Evolutionary conservation across 2,113 vertebrate species (phyloP).

Genomic region (Ailuropoda melanoleuca): DNA sequence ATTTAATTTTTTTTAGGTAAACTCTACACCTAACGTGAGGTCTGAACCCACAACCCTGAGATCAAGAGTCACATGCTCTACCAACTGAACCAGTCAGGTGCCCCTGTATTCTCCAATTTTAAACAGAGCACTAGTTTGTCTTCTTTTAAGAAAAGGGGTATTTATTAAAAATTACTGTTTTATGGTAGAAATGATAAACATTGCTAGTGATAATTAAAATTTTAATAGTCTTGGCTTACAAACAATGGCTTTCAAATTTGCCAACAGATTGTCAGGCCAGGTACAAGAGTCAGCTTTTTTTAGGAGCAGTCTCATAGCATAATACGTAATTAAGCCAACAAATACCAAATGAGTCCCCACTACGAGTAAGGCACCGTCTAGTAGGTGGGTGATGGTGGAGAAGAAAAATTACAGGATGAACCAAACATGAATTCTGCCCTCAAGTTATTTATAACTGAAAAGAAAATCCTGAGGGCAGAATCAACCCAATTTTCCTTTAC

Average conservation of each 20-base stretch:
- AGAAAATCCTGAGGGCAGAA: not conserved
- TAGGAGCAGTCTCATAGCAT: not conserved
- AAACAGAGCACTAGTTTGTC: not conserved
- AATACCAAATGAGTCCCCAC: not conserved
- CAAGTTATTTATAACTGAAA: not conserved
- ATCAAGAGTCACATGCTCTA: not conserved
- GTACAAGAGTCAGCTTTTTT: not conserved
- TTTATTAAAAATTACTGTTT: conserved; percentile 28
- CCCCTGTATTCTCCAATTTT: not conserved
- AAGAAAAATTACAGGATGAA: conserved; percentile 16
- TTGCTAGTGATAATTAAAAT: not conserved
- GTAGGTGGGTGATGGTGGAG: not conserved
- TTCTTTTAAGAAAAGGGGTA: not conserved
- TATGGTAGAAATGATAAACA: not conserved
- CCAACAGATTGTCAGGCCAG: not conserved
- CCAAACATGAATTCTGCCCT: not conserved
- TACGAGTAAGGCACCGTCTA: not conserved
- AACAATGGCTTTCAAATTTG: conserved; percentile 18
- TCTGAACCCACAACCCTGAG: not conserved
- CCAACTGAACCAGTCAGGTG: not conserved
- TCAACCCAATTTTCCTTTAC: not conserved
- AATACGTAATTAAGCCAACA: conserved; percentile 13
- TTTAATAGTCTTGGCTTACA: not conserved
- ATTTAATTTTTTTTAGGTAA: not conserved
- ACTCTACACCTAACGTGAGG: not conserved